Conservation (phyloP, 2,797 vertebrate species). For the Myotis findleyi region DNA sequence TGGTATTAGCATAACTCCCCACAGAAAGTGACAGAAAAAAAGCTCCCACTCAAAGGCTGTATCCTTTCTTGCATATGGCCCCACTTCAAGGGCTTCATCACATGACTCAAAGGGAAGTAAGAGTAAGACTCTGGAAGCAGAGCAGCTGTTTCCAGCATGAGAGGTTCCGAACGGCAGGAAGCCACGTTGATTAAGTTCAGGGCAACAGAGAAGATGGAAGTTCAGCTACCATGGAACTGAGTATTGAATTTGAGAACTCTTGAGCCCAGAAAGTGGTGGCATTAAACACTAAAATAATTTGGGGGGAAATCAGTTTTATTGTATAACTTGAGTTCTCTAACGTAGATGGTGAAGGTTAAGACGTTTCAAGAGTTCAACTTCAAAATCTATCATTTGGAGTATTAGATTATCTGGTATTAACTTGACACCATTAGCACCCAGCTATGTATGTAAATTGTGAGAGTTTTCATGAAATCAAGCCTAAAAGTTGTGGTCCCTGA, state of each 20-base stretch:
- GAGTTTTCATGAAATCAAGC: neutral
- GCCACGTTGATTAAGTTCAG: neutral
- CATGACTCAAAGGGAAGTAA: conserved; percentile 16
- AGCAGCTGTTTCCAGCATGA: neutral
- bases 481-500: neutral
- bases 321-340: neutral
- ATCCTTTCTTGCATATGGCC: neutral
- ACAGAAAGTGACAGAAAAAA: conserved; percentile 38
- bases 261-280: neutral
- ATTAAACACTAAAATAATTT: conserved; percentile 57
- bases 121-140: neutral
- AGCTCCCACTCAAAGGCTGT: neutral
- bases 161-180: neutral
- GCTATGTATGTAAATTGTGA: conserved; percentile 12
- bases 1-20: neutral
- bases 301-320: neutral
- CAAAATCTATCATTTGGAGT: neutral
- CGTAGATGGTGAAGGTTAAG: neutral
- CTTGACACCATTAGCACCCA: neutral
- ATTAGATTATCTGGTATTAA: neutral
- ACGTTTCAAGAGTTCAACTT: neutral
- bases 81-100: neutral
- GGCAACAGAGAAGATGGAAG: neutral
- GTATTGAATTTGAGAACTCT: conserved; percentile 67
- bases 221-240: conserved; percentile 10